A percentile compares a stretch with the other conserved stretches of the same genome.
These are phyloP conservation scores for Equus przewalskii DNA, from an alignment of 2,113 vertebrate species.

Conservation along the genomic window DNA sequence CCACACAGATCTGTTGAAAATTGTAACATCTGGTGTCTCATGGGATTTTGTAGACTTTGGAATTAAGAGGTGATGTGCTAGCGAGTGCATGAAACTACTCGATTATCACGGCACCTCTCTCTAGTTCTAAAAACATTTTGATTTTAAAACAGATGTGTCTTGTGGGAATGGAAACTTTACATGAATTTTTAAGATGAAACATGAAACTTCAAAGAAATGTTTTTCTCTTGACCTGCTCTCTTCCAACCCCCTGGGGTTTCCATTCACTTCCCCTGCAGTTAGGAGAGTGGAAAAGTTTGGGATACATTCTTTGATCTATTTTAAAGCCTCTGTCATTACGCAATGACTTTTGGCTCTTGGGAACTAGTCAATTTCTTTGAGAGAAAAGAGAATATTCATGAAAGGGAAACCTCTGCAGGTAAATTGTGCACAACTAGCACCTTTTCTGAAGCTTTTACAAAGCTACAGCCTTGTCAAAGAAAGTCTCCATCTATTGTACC, in stretches of 20 bases:
- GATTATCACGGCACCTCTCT: not conserved
- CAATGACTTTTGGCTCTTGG: not conserved
- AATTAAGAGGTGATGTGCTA: not conserved
- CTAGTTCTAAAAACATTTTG: not conserved
- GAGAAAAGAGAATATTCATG: not conserved
- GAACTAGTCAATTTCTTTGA: conserved; percentile 17
- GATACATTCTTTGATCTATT: conserved; percentile 63
- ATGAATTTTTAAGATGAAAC: not conserved
- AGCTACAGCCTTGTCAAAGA: not conserved
- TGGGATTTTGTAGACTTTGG: not conserved
- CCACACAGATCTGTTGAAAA: not conserved
- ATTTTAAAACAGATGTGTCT: conserved; percentile 46
- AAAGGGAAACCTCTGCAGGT: conserved; percentile 26
- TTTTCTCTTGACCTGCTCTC: not conserved
- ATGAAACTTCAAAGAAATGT: conserved; percentile 47
- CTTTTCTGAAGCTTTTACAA: conserved; percentile 29
- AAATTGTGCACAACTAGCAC: not conserved
- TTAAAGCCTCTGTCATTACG: conserved; percentile 5
- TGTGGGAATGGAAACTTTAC: conserved; percentile 56
- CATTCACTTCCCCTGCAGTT: not conserved
- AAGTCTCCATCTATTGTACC: not conserved
- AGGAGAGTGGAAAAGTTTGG: conserved; percentile 49
- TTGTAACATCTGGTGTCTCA: not conserved
- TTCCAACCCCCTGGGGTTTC: not conserved
- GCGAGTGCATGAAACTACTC: not conserved